Base-by-base conservation (phyloP, 2,113 vertebrate species). In the Tiliqua scincoides region DNA sequence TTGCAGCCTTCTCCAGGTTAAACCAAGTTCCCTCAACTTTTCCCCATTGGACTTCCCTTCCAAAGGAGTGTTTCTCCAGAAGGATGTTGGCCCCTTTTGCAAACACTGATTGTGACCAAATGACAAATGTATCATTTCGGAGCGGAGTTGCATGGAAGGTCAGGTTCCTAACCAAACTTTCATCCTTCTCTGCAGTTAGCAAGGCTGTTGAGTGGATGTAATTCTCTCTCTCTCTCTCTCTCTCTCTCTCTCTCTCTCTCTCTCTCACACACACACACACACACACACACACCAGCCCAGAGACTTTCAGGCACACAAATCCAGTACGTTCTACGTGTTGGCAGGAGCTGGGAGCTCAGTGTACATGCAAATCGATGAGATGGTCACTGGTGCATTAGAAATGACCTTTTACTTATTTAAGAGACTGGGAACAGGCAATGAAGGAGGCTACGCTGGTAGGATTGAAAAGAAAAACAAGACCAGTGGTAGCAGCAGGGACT, bases 71-170 rank as follows among this genome's bases (percentile, higher is more conserved):
- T 17, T 57, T 3, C 54, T 9, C 17, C 11, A 57, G 17, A 17
- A 57, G 17, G 54, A 12, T 57, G 54, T 12, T 57, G 43, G 54
- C 11, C 54, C 17, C 54, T 9, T 57, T 57, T 57, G 54, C 54
- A 57, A 57, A 12, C 11, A 57, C 57, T 8, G 6, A 93, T 95
- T 90, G 92, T 78, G 43, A 92, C 92, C 92, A 84, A 40, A 92
- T 93, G 91, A 91, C 93, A 25, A 37, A 90, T 95, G 93, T 91
- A 85, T 83, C 77, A n/a, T 93, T 84, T 71, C 87, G 10, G 7
- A 93, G 91, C 61, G 21, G 59, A 21, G 78, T 91, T 27, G 61
- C 18, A 30, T 87, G 89, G 88, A 93, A 71, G 92, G 91, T 87
- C 89, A 80, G 87, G 91, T 90, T 65, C 70, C 90, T 81, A 40